A percentile compares a stretch with the other conserved stretches of the same genome.
Evolutionary conservation across 1,140 invertebrate species (phyloP).

Genomic region (Polypedilum pembai): DNA sequence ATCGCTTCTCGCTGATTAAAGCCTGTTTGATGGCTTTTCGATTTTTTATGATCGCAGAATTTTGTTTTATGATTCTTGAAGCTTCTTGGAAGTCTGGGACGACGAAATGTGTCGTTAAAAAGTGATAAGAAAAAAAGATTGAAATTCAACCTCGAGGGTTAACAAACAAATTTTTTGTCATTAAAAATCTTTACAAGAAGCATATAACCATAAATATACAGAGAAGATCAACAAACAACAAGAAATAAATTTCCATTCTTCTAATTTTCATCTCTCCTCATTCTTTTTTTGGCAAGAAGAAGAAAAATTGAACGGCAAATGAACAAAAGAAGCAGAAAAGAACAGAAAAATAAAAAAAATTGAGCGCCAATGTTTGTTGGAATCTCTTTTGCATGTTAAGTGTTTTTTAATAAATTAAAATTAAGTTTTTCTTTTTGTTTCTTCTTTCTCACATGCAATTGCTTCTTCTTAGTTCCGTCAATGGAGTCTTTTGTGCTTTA

Average conservation of each 20-base stretch:
- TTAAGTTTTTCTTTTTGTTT: slow-evolving; percentile 16
- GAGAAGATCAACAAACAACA: slow-evolving; percentile 11
- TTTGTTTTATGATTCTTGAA: background rate
- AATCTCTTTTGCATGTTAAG: slow-evolving; percentile 22
- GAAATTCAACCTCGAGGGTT: no score
- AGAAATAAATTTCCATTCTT: background rate
- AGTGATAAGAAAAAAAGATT: no score
- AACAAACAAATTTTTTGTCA: no score
- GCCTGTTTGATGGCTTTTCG: background rate
- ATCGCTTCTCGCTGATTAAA: slow-evolving; percentile 14
- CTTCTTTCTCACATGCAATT: background rate
- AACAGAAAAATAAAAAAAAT: background rate
- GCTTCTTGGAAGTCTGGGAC: slow-evolving; percentile 7
- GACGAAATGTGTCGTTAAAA: background rate
- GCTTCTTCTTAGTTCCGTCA: no score
- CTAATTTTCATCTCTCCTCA: background rate
- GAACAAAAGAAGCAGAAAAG: background rate
- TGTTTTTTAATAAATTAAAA: slow-evolving; percentile 29
- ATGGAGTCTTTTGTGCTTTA: no score
- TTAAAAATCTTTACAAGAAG: background rate
- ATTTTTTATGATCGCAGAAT: slow-evolving; percentile 13
- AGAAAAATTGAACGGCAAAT: background rate
- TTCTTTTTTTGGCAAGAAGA: background rate
- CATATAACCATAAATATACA: background rate
- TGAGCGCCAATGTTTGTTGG: slow-evolving; percentile 13